These are phyloP conservation scores for Mycteria americana DNA, from an alignment of 2,797 vertebrate genomes.

Conservation along the genomic window DNA sequence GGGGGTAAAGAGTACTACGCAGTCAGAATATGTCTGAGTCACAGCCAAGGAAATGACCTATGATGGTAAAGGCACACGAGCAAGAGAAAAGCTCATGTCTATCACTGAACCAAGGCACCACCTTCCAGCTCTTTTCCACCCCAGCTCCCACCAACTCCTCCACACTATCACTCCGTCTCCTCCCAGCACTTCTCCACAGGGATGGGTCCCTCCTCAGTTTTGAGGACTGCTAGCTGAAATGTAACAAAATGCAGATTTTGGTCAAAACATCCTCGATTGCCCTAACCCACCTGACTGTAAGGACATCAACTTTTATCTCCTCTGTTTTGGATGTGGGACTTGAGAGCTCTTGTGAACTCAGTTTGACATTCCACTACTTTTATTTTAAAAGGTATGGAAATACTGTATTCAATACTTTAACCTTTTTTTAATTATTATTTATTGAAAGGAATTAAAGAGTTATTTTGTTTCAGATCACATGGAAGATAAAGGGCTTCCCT, in stretches of 20 bases:
- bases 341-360: neutral
- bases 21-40: neutral
- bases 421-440: neutral
- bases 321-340: neutral
- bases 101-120: neutral
- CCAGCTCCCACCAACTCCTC: neutral
- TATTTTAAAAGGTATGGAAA: neutral
- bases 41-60: conserved; percentile 12
- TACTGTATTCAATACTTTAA: neutral
- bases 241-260: neutral
- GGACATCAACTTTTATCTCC: neutral
- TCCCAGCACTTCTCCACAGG: neutral
- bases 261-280: neutral
- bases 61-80: conserved; percentile 10
- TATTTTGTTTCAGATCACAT: neutral
- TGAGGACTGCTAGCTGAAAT: neutral
- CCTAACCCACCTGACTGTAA: neutral
- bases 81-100: neutral
- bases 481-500: neutral
- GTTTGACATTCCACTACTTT: neutral
- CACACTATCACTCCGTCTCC: neutral
- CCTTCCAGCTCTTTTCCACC: neutral
- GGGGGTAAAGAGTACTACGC: neutral
- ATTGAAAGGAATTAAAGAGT: neutral
- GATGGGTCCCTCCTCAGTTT: neutral